Percentiles rank a stretch among this genome's conserved stretches.
These are phyloP conservation scores for Seladonia tumulorum DNA, from an alignment of 2,888 invertebrate genomes.

Conservation along the genomic window DNA sequence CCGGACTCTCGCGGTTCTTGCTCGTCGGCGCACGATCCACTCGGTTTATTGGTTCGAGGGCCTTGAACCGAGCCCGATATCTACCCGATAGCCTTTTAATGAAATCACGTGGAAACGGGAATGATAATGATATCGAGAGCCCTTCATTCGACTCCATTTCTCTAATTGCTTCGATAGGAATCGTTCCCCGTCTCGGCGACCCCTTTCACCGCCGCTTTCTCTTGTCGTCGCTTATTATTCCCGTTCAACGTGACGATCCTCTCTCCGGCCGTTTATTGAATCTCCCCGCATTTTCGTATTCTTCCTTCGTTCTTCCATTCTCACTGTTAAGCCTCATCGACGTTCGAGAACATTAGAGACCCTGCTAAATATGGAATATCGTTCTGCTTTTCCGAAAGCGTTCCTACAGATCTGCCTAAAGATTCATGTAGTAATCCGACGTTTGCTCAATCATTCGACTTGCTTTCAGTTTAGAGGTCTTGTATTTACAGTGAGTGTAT, in stretches of 20 bases:
- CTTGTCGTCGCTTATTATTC: slow-evolving; percentile 46
- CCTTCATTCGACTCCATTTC: slow-evolving; percentile 48
- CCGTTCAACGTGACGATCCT: slow-evolving; percentile 12
- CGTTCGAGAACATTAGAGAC: not conserved
- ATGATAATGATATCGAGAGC: slow-evolving; percentile 50
- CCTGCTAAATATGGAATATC: not conserved
- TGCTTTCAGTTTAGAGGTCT: not conserved
- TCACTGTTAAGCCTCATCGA: not conserved
- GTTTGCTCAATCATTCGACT: not conserved
- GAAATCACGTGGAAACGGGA: slow-evolving; percentile 55
- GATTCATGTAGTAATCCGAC: not conserved
- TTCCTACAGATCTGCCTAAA: not conserved
- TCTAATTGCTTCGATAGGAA: slow-evolving; percentile 49
- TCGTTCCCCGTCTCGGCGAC: slow-evolving; percentile 29
- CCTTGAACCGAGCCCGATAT: slow-evolving; percentile 33
- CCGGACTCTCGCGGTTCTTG: not conserved
- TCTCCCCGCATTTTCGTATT: not conserved
- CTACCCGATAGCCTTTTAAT: slow-evolving; percentile 48
- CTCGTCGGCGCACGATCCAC: slow-evolving; percentile 18
- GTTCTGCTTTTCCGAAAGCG: not conserved
- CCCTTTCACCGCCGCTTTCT: slow-evolving; percentile 32
- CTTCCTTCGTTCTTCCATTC: not conserved
- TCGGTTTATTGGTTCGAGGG: slow-evolving; percentile 40
- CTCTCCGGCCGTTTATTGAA: slow-evolving; percentile 26
- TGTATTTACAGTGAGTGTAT: too few relatives aligned